These are phyloP conservation scores for Netelia fuscicornis DNA, from an alignment of 2,888 invertebrate genomes.

Conservation along the genomic window DNA sequence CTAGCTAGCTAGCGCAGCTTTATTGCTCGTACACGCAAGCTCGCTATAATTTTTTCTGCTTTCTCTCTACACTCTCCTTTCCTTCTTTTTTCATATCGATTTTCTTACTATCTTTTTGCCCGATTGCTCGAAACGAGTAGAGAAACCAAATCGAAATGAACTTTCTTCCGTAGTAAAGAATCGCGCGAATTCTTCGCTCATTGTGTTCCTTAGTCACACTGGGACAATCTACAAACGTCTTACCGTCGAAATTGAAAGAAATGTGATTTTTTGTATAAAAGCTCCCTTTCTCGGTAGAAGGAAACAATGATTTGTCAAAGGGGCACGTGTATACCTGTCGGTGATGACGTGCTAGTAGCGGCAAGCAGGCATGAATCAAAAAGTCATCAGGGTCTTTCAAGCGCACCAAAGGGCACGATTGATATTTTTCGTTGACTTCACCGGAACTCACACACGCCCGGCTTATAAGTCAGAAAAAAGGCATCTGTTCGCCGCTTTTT, in stretches of 20 bases:
- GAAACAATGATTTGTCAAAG: neutral
- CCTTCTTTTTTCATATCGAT: slow-evolving; percentile 8
- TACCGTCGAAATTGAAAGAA: too few relatives aligned
- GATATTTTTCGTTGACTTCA: slow-evolving; percentile 29
- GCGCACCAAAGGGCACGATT: slow-evolving; percentile 24
- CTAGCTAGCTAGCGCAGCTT: slow-evolving; percentile 59
- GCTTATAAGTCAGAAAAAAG: neutral
- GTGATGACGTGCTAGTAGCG: neutral
- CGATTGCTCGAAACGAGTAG: neutral
- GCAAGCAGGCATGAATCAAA: slow-evolving; percentile 23
- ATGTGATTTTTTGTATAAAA: too few relatives aligned
- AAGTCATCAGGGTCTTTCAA: slow-evolving; percentile 21
- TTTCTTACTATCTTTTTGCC: slow-evolving; percentile 7
- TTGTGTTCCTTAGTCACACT: too few relatives aligned
- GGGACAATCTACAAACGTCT: too few relatives aligned
- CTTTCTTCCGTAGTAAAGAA: neutral
- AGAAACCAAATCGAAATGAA: neutral
- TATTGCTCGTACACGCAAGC: slow-evolving; percentile 62
- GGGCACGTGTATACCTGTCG: neutral
- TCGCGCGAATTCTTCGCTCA: too few relatives aligned
- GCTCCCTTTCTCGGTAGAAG: neutral
- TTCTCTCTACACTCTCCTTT: slow-evolving; percentile 20
- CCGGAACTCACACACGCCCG: neutral
- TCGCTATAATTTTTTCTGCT: slow-evolving; percentile 44
- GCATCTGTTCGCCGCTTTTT: slow-evolving; percentile 32